Evolutionary conservation across 2,797 vertebrate species (phyloP).

Genomic region (Cephalopachus bancanus): DNA sequence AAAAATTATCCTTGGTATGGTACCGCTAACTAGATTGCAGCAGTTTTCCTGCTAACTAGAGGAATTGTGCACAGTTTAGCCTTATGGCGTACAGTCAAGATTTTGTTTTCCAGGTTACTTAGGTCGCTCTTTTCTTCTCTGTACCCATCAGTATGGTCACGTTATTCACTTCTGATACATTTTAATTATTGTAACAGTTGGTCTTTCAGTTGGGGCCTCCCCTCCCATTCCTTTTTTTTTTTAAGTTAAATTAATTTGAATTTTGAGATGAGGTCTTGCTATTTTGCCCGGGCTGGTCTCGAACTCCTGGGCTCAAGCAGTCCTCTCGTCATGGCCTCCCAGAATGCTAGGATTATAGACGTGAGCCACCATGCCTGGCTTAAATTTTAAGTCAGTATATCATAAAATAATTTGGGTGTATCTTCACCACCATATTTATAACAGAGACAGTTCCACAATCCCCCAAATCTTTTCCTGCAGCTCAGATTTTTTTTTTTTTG

Average conservation of each 20-base stretch:
- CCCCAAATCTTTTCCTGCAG: neutral
- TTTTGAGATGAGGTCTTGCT: neutral
- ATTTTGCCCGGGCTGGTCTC: neutral
- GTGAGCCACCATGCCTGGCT: neutral
- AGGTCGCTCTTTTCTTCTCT: neutral
- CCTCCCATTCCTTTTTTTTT: neutral
- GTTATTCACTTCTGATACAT: neutral
- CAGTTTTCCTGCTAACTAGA: neutral
- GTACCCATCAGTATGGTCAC: fast-evolving
- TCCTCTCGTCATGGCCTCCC: neutral
- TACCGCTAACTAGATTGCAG: neutral
- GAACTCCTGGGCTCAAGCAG: neutral
- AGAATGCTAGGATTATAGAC: neutral
- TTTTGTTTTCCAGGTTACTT: neutral
- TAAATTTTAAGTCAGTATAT: neutral
- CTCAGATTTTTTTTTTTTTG: neutral
- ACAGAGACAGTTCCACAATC: neutral
- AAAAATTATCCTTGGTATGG: neutral
- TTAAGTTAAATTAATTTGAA: neutral
- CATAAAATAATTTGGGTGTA: neutral
- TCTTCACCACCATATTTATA: neutral
- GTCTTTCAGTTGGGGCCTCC: neutral
- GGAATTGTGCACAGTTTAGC: neutral
- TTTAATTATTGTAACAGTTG: neutral
- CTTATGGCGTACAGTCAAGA: fast-evolving